Conservation (phyloP, 2,113 vertebrate species). For the Todiramphus chloris region DNA sequence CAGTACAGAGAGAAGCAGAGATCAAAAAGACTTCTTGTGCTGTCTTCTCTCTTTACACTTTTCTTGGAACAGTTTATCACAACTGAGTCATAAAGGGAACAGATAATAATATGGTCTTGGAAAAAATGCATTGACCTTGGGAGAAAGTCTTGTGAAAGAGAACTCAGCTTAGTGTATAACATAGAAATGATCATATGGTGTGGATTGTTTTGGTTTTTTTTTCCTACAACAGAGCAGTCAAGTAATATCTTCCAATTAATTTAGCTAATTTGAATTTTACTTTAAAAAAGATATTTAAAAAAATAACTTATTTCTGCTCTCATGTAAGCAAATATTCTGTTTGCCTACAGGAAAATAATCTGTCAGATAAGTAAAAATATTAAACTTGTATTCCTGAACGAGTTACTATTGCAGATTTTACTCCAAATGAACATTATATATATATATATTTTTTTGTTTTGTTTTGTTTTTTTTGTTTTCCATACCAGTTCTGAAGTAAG, state of each 20-base stretch:
- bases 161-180: not conserved
- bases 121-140: conserved; percentile 6
- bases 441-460: too few species aligned
- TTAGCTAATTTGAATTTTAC: not conserved
- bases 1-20: not conserved
- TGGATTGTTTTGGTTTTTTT: not conserved
- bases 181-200: not conserved
- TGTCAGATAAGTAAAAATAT: not conserved
- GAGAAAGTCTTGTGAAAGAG: not conserved
- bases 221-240: not conserved
- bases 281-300: not conserved
- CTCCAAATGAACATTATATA: not conserved
- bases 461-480: too few species aligned
- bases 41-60: not conserved
- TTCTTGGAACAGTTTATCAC: not conserved
- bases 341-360: not conserved
- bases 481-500: not conserved
- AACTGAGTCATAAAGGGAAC: not conserved
- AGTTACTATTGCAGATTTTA: not conserved
- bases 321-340: not conserved
- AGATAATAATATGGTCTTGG: not conserved
- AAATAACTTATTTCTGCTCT: not conserved
- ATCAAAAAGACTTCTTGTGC: not conserved
- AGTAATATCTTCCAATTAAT: not conserved
- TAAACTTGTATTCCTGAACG: not conserved